phyloP scores from a whole-genome alignment of 2,113 vertebrate species.

The Oncorhynchus kisutch region DNA sequence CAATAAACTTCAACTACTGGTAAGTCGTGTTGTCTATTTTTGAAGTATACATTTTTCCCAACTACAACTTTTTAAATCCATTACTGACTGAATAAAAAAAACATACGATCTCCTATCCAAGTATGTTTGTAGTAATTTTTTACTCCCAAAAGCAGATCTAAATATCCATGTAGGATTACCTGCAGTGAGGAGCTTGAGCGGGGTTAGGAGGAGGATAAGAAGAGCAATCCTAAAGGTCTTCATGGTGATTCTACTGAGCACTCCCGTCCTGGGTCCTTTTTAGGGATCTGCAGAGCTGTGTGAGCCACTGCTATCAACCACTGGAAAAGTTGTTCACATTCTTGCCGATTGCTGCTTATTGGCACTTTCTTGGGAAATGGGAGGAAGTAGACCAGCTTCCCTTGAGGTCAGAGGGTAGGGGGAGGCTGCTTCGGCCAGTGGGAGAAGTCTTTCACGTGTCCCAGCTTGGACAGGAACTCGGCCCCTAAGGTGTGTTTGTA shows the following conservation, averaged over 20 bases:
- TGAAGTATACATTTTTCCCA: too few relatives aligned
- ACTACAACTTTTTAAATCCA: too few relatives aligned
- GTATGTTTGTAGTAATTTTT: too few relatives aligned
- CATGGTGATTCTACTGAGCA: constrained; percentile 40
- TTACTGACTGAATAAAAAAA: too few relatives aligned
- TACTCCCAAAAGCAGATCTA: not conserved
- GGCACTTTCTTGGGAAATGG: constrained; percentile 65
- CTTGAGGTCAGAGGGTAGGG: constrained; percentile 54
- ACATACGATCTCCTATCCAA: too few relatives aligned
- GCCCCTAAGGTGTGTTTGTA: constrained; percentile 22
- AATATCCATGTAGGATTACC: constrained; percentile 44
- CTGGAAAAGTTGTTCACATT: constrained; percentile 48
- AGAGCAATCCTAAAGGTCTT: constrained; percentile 36
- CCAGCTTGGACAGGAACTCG: constrained; percentile 27
- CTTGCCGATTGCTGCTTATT: constrained; percentile 48
- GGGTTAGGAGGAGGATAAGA: constrained; percentile 40
- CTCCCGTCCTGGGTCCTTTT: constrained; percentile 19
- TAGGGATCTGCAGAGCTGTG: constrained; percentile 11
- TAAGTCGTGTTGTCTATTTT: too few relatives aligned
- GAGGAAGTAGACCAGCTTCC: constrained; percentile 66
- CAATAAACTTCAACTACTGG: too few relatives aligned
- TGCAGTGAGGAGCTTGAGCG: constrained; percentile 18
- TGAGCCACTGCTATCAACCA: constrained; percentile 3
- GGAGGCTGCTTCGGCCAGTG: not conserved
- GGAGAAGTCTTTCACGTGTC: not conserved